Evolutionary conservation across 2,113 vertebrate genomes (phyloP).

Genomic region (Ptyas mucosa): DNA sequence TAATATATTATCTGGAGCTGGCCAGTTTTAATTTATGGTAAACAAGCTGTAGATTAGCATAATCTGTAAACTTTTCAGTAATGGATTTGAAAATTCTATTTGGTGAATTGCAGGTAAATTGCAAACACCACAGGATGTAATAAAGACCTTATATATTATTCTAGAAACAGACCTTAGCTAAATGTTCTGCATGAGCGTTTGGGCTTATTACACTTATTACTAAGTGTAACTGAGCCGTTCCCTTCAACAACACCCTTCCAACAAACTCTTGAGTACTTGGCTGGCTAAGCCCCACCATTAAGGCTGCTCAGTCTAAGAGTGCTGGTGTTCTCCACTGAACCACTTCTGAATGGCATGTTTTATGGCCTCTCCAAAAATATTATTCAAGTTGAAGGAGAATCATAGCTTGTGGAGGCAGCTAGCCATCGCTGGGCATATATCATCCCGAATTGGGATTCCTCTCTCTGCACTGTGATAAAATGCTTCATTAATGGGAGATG

Average conservation of each 20-base stretch:
- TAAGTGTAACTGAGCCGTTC: not conserved
- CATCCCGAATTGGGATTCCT: slow-evolving; percentile 50
- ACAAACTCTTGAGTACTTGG: not conserved
- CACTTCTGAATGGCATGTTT: slow-evolving; percentile 40
- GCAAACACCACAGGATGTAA: not conserved
- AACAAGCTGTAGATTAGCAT: not conserved
- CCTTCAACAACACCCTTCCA: accelerated
- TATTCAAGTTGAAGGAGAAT: slow-evolving; percentile 62
- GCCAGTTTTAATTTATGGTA: not conserved
- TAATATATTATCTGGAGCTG: not conserved
- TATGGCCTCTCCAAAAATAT: slow-evolving; percentile 56
- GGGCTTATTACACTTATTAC: not conserved
- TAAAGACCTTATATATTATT: not conserved
- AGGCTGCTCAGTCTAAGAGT: not conserved
- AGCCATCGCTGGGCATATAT: slow-evolving; percentile 50
- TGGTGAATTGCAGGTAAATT: not conserved
- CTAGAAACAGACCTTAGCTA: not conserved
- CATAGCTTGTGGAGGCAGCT: slow-evolving; percentile 44
- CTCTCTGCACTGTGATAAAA: slow-evolving; percentile 44
- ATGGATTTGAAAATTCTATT: not conserved
- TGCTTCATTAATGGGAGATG: slow-evolving; percentile 59
- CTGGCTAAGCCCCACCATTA: no score
- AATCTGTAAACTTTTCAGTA: not conserved
- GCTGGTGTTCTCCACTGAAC: not conserved
- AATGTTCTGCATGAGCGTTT: not conserved